These are phyloP conservation scores for Drosophila prosaltans DNA, from an alignment of 1,140 invertebrate genomes.

Conservation along the genomic window DNA sequence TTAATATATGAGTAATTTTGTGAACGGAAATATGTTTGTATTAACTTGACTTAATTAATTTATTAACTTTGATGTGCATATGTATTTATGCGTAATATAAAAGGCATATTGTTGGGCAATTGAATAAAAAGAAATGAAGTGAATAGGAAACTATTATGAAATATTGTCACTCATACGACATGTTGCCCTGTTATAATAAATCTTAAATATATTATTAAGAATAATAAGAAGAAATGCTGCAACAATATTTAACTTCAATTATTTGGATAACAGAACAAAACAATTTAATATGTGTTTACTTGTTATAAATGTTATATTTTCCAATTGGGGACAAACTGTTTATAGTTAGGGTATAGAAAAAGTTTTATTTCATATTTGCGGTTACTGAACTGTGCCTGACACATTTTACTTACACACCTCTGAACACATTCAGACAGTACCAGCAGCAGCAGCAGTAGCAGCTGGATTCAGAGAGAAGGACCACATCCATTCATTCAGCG, in stretches of 20 bases:
- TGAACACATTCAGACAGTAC: slow-evolving; percentile 26
- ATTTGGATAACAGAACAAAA: too few relatives aligned
- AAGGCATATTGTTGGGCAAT: too few relatives aligned
- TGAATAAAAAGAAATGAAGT: too few relatives aligned
- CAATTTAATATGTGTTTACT: too few relatives aligned
- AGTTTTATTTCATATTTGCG: slow-evolving; percentile 15
- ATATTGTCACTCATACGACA: too few relatives aligned
- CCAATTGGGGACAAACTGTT: background rate
- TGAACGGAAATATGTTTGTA: background rate
- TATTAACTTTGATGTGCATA: background rate
- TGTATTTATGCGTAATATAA: background rate
- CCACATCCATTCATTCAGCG: slow-evolving; percentile 1
- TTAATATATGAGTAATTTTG: too few relatives aligned
- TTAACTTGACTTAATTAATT: background rate
- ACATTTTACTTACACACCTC: slow-evolving; percentile 47
- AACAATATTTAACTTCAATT: too few relatives aligned
- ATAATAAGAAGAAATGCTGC: too few relatives aligned
- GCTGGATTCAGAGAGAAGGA: too few relatives aligned
- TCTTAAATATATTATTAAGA: too few relatives aligned
- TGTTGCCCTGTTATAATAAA: too few relatives aligned
- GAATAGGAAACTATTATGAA: too few relatives aligned
- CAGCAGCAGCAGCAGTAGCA: background rate
- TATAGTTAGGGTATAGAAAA: background rate
- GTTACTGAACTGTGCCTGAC: slow-evolving; percentile 47
- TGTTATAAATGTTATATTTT: background rate